These are phyloP conservation scores for Trachelipus rathkii DNA, from an alignment of 1,140 invertebrate genomes.

Conservation along the genomic window DNA sequence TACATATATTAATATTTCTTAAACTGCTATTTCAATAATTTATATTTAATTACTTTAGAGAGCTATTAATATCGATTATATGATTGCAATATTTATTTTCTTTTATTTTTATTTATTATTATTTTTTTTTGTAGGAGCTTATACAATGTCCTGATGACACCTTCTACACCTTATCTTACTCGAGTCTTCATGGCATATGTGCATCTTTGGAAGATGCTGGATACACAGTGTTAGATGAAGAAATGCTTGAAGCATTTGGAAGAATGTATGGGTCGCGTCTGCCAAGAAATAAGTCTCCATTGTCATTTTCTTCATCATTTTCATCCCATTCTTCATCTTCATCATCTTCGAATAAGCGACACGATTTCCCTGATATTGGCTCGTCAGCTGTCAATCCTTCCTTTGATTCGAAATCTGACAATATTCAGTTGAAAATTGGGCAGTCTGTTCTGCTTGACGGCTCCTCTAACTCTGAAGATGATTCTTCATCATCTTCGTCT, in stretches of 20 bases:
- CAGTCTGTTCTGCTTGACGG: not conserved
- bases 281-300: conserved; percentile 17
- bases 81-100: too few species aligned
- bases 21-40: too few species aligned
- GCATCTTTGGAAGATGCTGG: conserved; percentile 30
- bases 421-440: not conserved
- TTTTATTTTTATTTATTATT: too few species aligned
- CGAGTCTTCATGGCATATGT: conserved; percentile 30
- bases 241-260: conserved; percentile 16
- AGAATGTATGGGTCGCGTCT: conserved; percentile 29
- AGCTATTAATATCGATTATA: too few species aligned
- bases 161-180: conserved; percentile 29
- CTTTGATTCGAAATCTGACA: not conserved
- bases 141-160: not conserved
- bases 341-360: not conserved
- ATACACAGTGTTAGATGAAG: conserved; percentile 34
- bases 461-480: not conserved
- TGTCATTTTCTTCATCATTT: not conserved
- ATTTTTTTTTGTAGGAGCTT: too few species aligned
- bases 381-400: not conserved
- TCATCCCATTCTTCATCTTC: not conserved
- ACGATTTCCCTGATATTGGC: not conserved
- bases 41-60: too few species aligned
- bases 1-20: too few species aligned
- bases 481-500: not conserved